A percentile compares a stretch with the other conserved stretches of the same genome.
These are phyloP conservation scores for Lophotis ruficrista DNA, from an alignment of 2,113 vertebrate genomes.

Conservation along the genomic window DNA sequence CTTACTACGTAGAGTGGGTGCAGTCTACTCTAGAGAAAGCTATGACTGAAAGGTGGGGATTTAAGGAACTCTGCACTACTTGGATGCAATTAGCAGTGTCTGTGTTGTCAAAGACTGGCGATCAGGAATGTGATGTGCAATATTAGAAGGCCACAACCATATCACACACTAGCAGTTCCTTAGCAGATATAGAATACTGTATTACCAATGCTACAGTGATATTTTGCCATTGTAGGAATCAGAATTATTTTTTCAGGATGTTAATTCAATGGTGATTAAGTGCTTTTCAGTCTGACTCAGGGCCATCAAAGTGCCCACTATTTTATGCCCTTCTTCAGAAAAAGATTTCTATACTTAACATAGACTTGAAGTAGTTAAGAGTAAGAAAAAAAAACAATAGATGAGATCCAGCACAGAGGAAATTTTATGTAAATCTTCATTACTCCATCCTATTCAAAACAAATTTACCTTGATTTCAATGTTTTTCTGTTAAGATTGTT, in stretches of 20 bases:
- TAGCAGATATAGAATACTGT: neutral
- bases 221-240: neutral
- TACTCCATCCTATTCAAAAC: neutral
- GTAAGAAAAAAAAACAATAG: neutral
- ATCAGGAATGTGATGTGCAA: neutral
- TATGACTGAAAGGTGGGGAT: neutral
- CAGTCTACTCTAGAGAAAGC: neutral
- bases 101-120: neutral
- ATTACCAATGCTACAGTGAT: neutral
- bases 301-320: neutral
- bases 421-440: constrained; percentile 8
- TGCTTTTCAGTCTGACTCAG: neutral
- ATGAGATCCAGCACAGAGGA: neutral
- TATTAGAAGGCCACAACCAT: neutral
- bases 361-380: neutral
- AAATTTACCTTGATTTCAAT: neutral
- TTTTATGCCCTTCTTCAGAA: neutral
- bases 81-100: neutral
- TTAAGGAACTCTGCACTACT: neutral
- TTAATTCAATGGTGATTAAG: neutral
- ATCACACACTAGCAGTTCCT: neutral
- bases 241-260: neutral
- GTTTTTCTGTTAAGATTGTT: neutral
- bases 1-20: neutral
- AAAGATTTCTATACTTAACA: neutral